These are phyloP conservation scores for Coracias cyanogaster DNA, from an alignment of 2,797 vertebrate species.

Conservation along the genomic window DNA sequence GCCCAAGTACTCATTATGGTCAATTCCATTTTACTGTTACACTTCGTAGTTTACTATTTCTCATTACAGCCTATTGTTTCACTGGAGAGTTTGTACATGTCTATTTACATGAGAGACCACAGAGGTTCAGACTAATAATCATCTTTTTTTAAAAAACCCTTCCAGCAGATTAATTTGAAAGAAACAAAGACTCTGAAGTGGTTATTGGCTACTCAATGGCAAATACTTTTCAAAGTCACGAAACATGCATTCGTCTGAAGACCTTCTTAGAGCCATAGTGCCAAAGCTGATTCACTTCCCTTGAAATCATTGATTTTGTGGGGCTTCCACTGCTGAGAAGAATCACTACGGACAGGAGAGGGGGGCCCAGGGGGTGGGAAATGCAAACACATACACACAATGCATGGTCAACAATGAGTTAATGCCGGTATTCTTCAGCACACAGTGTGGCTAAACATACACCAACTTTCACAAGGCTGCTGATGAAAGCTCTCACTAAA, in stretches of 20 bases:
- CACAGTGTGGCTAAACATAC: rapidly evolving
- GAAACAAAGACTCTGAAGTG: neutral
- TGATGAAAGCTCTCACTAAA: neutral
- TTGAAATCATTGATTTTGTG: neutral
- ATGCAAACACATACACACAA: rapidly evolving
- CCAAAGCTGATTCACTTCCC: neutral
- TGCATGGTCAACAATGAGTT: rapidly evolving
- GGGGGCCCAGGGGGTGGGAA: rapidly evolving
- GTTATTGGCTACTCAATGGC: neutral
- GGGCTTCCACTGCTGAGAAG: neutral
- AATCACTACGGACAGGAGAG: neutral
- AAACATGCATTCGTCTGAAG: rapidly evolving
- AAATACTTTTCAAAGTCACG: neutral
- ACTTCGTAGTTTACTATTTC: neutral
- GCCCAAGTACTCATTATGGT: neutral
- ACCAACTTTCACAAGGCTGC: neutral
- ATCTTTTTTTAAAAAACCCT: neutral
- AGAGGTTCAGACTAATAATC: neutral
- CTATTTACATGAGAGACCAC: neutral
- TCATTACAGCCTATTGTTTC: constrained; percentile 2
- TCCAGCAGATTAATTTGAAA: neutral
- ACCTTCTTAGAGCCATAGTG: neutral
- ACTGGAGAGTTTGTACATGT: neutral
- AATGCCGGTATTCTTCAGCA: neutral
- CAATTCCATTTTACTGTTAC: neutral